Percentiles rank a stretch among this genome's conserved stretches.
Conservation (phyloP, 2,888 invertebrate genomes). For the Hemicrepidius hirtus region DNA sequence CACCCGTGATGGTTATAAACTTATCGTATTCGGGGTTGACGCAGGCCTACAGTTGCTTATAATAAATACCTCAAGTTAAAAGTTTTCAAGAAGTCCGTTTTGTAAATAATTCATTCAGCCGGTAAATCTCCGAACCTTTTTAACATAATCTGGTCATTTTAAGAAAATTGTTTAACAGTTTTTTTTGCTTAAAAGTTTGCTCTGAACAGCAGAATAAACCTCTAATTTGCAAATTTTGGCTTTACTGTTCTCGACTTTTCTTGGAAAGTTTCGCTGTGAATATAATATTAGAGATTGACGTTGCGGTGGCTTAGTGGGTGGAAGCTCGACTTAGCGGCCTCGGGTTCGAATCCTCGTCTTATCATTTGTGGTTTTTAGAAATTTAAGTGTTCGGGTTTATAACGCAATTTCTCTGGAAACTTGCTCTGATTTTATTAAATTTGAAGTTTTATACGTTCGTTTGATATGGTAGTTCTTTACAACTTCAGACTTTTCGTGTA, state of each 20-base stretch:
- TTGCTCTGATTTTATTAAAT: background rate
- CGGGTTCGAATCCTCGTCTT: no score
- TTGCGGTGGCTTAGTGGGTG: no score
- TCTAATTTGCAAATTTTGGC: conserved; percentile 13
- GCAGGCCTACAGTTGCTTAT: background rate
- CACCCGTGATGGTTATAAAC: background rate
- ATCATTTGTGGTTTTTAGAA: no score
- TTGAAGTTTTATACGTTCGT: background rate
- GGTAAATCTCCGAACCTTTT: conserved; percentile 1
- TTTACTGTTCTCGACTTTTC: conserved; percentile 2
- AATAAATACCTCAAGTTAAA: conserved; percentile 6
- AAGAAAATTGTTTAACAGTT: conserved; percentile 12
- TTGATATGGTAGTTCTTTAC: background rate
- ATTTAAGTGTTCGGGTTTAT: no score
- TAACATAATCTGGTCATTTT: conserved; percentile 28
- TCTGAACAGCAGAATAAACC: conserved; percentile 2
- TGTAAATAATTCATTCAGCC: conserved; percentile 20
- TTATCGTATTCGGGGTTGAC: conserved; percentile 5
- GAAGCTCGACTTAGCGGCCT: no score
- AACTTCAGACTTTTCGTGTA: background rate
- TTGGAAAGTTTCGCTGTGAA: background rate
- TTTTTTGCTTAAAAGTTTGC: conserved; percentile 6
- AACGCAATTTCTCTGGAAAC: background rate
- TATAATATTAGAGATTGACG: conserved; percentile 11
- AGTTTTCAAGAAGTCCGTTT: conserved; percentile 2